Evolutionary conservation across 1,140 invertebrate species (phyloP).

Genomic region (Lasioglossum albipes): DNA sequence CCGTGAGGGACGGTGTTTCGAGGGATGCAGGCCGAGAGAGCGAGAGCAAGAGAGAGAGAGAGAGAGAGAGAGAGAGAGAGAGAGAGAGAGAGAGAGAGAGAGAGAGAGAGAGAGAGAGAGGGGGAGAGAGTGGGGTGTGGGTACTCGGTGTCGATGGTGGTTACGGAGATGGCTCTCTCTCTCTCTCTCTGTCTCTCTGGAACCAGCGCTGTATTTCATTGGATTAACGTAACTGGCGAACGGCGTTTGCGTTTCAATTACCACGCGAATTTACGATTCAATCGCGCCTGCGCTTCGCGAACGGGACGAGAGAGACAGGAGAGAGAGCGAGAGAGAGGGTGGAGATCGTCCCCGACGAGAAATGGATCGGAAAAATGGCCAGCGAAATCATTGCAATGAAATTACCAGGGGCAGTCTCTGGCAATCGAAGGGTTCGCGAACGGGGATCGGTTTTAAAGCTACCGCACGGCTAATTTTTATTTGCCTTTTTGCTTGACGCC

Average conservation of each 20-base stretch:
- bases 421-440: background rate
- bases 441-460: conserved; percentile 33
- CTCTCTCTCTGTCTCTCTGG: conserved; percentile 7
- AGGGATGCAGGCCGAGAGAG: background rate
- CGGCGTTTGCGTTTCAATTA: conserved; percentile 73
- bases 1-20: background rate
- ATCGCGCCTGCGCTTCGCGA: conserved; percentile 55
- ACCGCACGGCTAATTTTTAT: conserved; percentile 46
- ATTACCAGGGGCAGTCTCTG: conserved; percentile 38
- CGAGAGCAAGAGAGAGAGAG: no score
- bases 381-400: conserved; percentile 58
- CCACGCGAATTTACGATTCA: conserved; percentile 58
- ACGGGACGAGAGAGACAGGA: background rate
- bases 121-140: background rate
- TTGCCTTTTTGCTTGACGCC: conserved; percentile 17
- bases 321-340: no score
- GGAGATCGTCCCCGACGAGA: background rate
- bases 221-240: conserved; percentile 66
- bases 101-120: background rate
- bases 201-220: conserved; percentile 64
- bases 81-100: background rate
- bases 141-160: conserved; percentile 24
- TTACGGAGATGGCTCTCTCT: conserved; percentile 18
- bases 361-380: conserved; percentile 60
- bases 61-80: background rate